A percentile compares a stretch with the other conserved stretches of the same genome.
These are phyloP conservation scores for Thereva unica DNA, from an alignment of 2,888 invertebrate genomes.

Conservation along the genomic window DNA sequence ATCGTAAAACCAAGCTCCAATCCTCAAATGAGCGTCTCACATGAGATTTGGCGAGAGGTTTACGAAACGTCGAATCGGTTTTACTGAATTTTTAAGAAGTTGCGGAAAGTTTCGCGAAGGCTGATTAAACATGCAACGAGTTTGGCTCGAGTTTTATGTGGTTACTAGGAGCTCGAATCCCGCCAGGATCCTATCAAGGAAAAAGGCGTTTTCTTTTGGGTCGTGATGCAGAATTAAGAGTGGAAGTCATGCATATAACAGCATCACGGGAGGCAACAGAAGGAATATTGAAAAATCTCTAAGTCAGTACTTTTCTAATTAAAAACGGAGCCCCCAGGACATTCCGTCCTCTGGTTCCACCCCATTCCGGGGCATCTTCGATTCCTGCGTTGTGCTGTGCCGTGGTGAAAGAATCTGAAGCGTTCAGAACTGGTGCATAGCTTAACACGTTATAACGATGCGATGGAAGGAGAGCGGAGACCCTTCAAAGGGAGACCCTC, in stretches of 20 bases:
- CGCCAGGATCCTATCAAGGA: neutral
- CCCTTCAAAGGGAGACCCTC: neutral
- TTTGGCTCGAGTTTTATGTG: slow-evolving; percentile 21
- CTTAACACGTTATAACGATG: slow-evolving; percentile 5
- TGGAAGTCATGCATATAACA: slow-evolving; percentile 12
- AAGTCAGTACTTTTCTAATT: slow-evolving; percentile 26
- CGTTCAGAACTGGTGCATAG: slow-evolving; percentile 16
- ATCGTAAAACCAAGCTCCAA: slow-evolving; percentile 24
- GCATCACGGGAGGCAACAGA: neutral
- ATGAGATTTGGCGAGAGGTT: slow-evolving; percentile 26
- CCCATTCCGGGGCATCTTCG: neutral
- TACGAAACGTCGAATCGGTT: slow-evolving; percentile 29
- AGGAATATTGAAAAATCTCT: slow-evolving; percentile 18
- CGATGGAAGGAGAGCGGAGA: neutral
- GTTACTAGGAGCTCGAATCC: neutral
- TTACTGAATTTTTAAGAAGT: slow-evolving; percentile 30
- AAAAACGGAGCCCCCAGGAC: slow-evolving; percentile 25
- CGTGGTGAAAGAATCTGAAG: neutral
- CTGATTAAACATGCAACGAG: slow-evolving; percentile 31
- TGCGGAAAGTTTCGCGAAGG: slow-evolving; percentile 26
- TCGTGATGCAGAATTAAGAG: neutral
- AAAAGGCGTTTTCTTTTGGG: neutral
- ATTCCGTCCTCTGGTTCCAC: slow-evolving; percentile 6
- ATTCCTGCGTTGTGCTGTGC: neutral
- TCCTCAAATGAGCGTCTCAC: slow-evolving; percentile 29